phyloP scores from a whole-genome alignment of 37 sponge, comb jelly and placozoan genomes.

The Axinella damicornis region DNA sequence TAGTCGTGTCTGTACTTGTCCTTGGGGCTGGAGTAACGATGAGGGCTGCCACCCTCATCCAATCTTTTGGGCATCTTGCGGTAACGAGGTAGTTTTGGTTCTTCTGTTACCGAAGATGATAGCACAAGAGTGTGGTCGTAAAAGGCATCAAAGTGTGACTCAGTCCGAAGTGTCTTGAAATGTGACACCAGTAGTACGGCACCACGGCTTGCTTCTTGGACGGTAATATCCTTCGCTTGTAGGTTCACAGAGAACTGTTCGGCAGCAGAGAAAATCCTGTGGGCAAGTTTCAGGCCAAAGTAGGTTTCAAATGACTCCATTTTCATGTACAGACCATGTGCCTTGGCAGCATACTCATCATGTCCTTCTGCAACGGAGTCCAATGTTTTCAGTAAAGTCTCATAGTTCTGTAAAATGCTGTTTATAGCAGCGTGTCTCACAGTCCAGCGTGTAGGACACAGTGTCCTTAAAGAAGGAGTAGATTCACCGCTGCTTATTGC shows the following conservation, averaged over 20 bases:
- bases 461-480: constrained; percentile 38
- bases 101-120: constrained; percentile 34
- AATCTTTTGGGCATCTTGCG: constrained; percentile 56
- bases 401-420: constrained; percentile 52
- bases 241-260: constrained; percentile 73
- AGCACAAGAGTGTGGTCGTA: constrained; percentile 31
- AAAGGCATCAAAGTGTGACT: constrained; percentile 39
- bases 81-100: constrained; percentile 36
- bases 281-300: constrained; percentile 59
- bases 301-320: constrained; percentile 71
- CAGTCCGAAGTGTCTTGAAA: constrained; percentile 49
- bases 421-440: constrained; percentile 45
- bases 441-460: constrained; percentile 71
- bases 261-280: constrained; percentile 53
- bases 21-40: constrained; percentile 25
- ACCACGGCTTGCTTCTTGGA: constrained; percentile 61
- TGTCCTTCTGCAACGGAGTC: constrained; percentile 44
- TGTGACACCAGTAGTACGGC: constrained; percentile 41
- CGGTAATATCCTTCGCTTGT: constrained; percentile 66
- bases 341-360: constrained; percentile 83
- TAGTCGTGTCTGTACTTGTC: constrained; percentile 52
- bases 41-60: constrained; percentile 48
- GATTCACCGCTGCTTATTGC: constrained; percentile 19
- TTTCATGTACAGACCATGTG: constrained; percentile 26
- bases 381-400: constrained; percentile 33